phyloP scores from a whole-genome alignment of 2,888 invertebrate species.

The Sinodicranocentrus sp. region DNA sequence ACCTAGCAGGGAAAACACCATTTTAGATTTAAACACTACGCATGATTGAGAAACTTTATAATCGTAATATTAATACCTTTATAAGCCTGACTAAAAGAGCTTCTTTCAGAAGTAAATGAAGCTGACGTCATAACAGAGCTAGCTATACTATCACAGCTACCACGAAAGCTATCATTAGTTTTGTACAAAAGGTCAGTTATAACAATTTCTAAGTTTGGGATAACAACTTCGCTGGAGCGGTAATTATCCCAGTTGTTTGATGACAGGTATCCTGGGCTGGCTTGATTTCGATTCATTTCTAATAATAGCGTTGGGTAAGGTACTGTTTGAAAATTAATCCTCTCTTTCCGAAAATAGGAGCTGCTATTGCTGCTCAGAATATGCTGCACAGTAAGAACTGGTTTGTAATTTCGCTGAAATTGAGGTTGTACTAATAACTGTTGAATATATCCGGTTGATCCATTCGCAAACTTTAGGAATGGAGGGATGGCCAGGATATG shows the following conservation, averaged over 20 bases:
- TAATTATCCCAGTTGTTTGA: background rate
- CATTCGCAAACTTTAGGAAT: constrained; percentile 39
- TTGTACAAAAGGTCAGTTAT: constrained; percentile 28
- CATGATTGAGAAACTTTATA: too few relatives aligned
- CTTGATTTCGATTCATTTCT: constrained; percentile 25
- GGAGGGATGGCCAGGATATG: constrained; percentile 14
- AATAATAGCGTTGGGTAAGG: constrained; percentile 54
- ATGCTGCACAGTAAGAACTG: constrained; percentile 25
- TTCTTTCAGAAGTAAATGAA: background rate
- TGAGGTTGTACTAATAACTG: constrained; percentile 26
- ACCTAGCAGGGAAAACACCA: too few relatives aligned
- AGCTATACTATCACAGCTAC: background rate
- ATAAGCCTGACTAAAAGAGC: background rate
- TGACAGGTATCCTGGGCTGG: background rate
- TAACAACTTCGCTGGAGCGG: constrained; percentile 11
- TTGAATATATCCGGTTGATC: constrained; percentile 24
- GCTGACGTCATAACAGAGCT: constrained; percentile 4
- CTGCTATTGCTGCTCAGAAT: background rate
- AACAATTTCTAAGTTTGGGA: constrained; percentile 50
- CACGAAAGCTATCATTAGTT: background rate
- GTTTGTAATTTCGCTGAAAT: constrained; percentile 9
- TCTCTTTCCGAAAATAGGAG: background rate
- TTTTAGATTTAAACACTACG: too few relatives aligned
- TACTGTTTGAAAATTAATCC: constrained; percentile 17
- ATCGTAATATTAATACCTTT: constrained; percentile 28